Evolutionary conservation across 2,797 vertebrate genomes (phyloP), one percentile per base, ranked within the genome.

Genomic region (Cossypha heuglini): DNA sequence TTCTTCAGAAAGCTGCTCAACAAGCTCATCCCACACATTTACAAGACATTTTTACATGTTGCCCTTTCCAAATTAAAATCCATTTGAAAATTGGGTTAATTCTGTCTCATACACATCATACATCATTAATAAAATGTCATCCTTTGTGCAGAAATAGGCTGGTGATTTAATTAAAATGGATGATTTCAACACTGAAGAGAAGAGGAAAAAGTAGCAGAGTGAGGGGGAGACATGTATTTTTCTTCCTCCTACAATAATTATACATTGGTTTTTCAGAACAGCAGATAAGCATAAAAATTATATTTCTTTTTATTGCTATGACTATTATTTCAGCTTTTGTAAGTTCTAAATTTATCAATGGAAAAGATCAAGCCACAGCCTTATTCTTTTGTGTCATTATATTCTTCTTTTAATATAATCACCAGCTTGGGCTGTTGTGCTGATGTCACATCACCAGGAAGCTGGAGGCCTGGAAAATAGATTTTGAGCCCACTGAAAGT

Each of bases 271-370:
- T 93, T 90, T 49, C 42, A 78, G 83, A 91, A 66, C 86, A 77
- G 85, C 3, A 0, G 45, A 13, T 67, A 81, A 91, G 71, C 84
- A 95, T 73, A 94, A 92, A 94, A 94, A 90, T 86, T 90, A 61
- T 63, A 76, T 83, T 96, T 93, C 96, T 95, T 95, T 97, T 96
- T 64, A 94, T 69, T 68, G 90, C 67, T 69, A 80, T 88, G 94
- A 96, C 87, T 77, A 94, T 96, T 97, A 96, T 94, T 89, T 96
- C 67, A 92, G 28, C 67, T 97, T 94, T 93, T 94, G 84, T 75
- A 86, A 72, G 85, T 93, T 97, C 97, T 97, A 97, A 96, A 97
- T 97, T 97, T 97, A 96, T 85, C 91, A 97, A 94, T 84, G 49
- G 95, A 96, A 96, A 97, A 96, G 69, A 97, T 95, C 86, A 95